These are phyloP conservation scores for Limenitis camilla DNA, from an alignment of 2,888 invertebrate species.

Conservation along the genomic window DNA sequence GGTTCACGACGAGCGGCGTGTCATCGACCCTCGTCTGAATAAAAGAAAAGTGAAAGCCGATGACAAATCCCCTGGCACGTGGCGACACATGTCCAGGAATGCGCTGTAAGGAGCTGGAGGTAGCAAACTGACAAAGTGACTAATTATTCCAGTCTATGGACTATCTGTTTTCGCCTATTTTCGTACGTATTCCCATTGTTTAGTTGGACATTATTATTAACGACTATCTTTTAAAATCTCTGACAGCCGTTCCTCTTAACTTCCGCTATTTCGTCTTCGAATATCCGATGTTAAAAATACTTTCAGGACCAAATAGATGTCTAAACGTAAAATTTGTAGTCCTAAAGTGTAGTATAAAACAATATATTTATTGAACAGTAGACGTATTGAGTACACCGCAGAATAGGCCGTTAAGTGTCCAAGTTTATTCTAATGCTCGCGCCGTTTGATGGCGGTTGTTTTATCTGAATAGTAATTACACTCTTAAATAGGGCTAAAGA, in stretches of 20 bases:
- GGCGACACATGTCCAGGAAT: constrained; percentile 38
- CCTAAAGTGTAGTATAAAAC: constrained; percentile 28
- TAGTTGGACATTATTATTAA: neutral
- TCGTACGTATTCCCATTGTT: neutral
- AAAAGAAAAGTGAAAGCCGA: constrained; percentile 56
- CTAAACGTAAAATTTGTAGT: neutral
- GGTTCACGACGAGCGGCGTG: constrained; percentile 39
- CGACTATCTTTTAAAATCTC: too few species aligned
- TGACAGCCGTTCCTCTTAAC: too few species aligned
- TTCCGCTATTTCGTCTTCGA: too few species aligned
- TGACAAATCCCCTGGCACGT: constrained; percentile 48
- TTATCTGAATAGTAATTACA: constrained; percentile 33
- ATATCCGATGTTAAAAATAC: too few species aligned
- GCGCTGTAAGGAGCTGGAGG: constrained; percentile 22
- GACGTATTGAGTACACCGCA: constrained; percentile 33
- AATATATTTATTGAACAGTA: constrained; percentile 36
- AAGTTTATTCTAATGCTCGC: constrained; percentile 42
- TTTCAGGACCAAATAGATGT: too few species aligned
- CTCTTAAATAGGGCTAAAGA: constrained; percentile 16
- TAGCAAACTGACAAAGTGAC: neutral
- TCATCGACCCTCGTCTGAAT: constrained; percentile 31
- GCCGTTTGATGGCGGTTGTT: constrained; percentile 27
- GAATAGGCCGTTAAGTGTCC: constrained; percentile 38
- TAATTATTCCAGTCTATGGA: neutral
- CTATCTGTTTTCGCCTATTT: neutral